Percentiles rank a stretch among this genome's conserved stretches.
Conservation (phyloP, 1,140 invertebrate genomes). For the Pseudoatta argentina region DNA sequence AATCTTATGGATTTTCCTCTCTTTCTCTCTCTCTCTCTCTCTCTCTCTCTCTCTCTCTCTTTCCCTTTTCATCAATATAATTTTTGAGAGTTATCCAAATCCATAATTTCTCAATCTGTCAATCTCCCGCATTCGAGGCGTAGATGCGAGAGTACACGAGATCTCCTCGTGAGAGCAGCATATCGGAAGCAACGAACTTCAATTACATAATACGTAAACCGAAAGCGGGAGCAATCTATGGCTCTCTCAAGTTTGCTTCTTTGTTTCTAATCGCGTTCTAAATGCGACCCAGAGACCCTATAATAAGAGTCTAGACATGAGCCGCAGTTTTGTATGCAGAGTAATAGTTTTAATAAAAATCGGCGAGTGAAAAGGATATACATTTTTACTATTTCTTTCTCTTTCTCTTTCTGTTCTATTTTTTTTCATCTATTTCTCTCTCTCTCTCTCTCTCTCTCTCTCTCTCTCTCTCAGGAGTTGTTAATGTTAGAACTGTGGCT, state of each 20-base stretch:
- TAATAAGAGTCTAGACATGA: no score
- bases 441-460: no score
- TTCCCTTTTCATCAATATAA: not conserved
- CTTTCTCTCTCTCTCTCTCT: not conserved
- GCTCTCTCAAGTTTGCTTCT: constrained; percentile 23
- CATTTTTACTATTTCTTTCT: no score
- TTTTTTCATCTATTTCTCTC: no score
- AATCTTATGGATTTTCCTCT: not conserved
- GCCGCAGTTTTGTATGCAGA: no score
- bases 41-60: not conserved
- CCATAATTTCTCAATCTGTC: not conserved
- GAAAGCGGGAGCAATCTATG: not conserved
- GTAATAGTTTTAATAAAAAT: no score
- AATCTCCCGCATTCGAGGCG: not conserved
- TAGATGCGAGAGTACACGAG: not conserved
- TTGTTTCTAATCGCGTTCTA: constrained; percentile 26
- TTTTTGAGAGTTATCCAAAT: constrained; percentile 21
- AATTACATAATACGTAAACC: constrained; percentile 30
- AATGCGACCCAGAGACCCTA: constrained; percentile 1
- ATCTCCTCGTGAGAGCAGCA: not conserved
- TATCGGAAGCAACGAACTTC: not conserved
- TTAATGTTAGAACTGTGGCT: no score
- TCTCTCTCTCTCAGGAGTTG: no score
- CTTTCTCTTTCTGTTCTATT: no score
- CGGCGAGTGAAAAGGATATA: no score